Evolutionary conservation across 2,113 vertebrate species (phyloP).

Genomic region (Brachypodius melanocephalos): DNA sequence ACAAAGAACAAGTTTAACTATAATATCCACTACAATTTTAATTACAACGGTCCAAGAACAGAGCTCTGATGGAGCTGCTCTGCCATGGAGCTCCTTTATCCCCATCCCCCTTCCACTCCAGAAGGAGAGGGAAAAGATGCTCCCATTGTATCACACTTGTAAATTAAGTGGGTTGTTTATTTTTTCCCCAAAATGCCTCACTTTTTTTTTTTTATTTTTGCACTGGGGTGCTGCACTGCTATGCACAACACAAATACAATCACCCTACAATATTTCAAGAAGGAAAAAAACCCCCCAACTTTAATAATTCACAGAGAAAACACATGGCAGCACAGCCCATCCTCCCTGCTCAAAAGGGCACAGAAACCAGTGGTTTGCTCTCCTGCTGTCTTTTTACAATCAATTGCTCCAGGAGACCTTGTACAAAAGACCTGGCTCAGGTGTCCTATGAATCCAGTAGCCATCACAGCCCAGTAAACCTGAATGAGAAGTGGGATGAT

Average conservation of each 20-base stretch:
- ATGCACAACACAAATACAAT: not conserved
- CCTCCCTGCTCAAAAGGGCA: conserved; percentile 24
- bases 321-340: conserved; percentile 7
- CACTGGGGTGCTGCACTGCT: not conserved
- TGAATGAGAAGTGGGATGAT: conserved; percentile 61
- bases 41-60: not conserved
- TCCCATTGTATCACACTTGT: not conserved
- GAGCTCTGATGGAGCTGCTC: not conserved
- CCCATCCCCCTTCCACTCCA: not conserved
- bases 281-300: not conserved
- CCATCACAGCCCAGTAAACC: conserved; percentile 62
- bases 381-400: conserved; percentile 61
- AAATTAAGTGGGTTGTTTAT: not conserved
- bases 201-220: not conserved
- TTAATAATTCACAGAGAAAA: conserved; percentile 10
- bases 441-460: conserved; percentile 61
- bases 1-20: not conserved
- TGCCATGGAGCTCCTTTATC: not conserved
- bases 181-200: not conserved
- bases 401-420: conserved; percentile 56
- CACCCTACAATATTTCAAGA: not conserved
- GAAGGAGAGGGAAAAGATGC: not conserved
- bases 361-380: conserved; percentile 34
- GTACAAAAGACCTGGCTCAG: conserved; percentile 66
- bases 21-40: not conserved